Evolutionary conservation across 2,888 invertebrate species (phyloP), one percentile per base, ranked within the genome.

Genomic region (Aporophyla nigra): DNA sequence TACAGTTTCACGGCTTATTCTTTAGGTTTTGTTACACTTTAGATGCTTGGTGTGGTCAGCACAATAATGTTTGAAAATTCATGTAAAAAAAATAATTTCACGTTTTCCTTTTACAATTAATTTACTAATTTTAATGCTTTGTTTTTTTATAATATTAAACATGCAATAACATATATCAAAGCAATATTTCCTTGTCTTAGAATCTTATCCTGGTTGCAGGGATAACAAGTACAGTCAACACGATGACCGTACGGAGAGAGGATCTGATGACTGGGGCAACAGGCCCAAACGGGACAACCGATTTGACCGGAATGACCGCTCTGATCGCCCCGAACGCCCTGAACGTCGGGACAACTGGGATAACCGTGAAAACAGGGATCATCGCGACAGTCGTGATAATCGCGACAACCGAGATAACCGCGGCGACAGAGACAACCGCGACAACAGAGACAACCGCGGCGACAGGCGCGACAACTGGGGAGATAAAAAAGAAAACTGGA

Each of bases 191-290:
- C 54, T 27, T 33, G 54, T 70, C 12, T 40, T 76, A 72, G n/a
- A 76, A 61, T 49, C 2, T 43, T 21, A 68, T 40, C 51, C 51
- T 67, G 62, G 59, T 86, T 86, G 56, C 87, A 87, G 87, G 61
- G 88, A 88, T 49, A 91, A 92, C 72, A 93, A 90, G 83, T 92
- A 88, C 74, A 86, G 80, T 61, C 92, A 93, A 85, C 87, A 89
- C 27, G 91, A 93, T 74, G 92, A 94, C 56, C 90, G 92, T 80
- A 92, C 94, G 54, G 93, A 93, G 46, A 92, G 90, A 66, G 91
- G 89, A 71, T 79, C 86, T 21, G 93, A 94, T 33, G 92, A 93
- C 40, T 89, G 92, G 91, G 91, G 92, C 16, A 88, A 89, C 71
- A 90, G 89, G 65, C 86, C 85, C 3, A 86, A 89, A 12, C 70